Conservation (phyloP, 2,888 invertebrate species). For the Conomelus anceps region DNA sequence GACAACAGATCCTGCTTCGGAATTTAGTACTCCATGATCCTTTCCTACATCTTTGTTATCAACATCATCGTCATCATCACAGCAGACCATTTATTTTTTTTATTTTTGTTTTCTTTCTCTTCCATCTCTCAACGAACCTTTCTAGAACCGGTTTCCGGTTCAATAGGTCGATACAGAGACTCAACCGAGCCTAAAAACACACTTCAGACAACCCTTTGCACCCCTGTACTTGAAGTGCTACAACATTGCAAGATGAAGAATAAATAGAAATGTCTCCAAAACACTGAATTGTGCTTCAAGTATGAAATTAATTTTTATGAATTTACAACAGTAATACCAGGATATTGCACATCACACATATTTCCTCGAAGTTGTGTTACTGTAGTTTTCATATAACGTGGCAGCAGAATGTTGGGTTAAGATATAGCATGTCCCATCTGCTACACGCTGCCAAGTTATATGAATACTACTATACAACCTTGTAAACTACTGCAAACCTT, state of each 20-base stretch:
- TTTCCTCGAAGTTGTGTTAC: no score
- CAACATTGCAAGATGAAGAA: no score
- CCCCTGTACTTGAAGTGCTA: not conserved
- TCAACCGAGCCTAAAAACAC: not conserved
- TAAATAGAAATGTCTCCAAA: not conserved
- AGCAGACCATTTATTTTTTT: not conserved
- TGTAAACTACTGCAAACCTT: no score
- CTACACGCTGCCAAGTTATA: no score
- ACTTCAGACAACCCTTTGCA: not conserved
- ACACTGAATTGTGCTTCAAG: no score
- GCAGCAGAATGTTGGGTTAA: no score
- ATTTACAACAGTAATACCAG: no score
- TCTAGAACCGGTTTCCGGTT: not conserved
- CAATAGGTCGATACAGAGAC: not conserved
- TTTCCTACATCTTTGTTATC: not conserved
- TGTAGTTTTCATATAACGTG: no score
- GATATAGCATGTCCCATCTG: no score
- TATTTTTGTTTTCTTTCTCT: not conserved
- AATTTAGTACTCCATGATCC: not conserved
- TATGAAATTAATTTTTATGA: no score
- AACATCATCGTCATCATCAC: not conserved
- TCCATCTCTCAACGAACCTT: not conserved
- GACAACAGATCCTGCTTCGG: not conserved
- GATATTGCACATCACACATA: no score
- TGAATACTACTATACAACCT: no score